Base-by-base conservation (phyloP, 2,113 vertebrate species). In the Jaculus jaculus region DNA sequence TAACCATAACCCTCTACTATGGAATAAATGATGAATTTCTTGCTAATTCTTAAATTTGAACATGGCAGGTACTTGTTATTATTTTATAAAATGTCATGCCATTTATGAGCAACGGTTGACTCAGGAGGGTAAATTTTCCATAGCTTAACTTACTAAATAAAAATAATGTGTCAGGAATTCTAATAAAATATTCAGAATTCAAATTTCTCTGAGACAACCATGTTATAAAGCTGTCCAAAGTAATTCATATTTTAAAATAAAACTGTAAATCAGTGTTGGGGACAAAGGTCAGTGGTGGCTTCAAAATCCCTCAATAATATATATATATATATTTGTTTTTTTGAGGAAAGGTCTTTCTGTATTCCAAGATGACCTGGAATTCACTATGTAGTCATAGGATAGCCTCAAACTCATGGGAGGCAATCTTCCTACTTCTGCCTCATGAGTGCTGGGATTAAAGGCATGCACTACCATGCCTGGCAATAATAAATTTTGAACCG, bases 1-100 rank as follows among this genome's bases (percentile, higher is more conserved):
- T 77, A 94, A 79, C 47, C 85, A 32, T 77, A n/a, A 13, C 32
- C 93, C n/a, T 58, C 87, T 32, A 82, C 24, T 75, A 16, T 54
- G 61, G 79, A 95, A 80, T 88, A 79, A 72, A 84, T 69, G 84
- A 93, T 71, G 42, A 5, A 2, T 93, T 85, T 82, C 18, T 68
- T 51, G 3, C 16, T 60, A 51, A 66, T 73, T 91, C 42, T 95
- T 66, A 84, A 71, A 71, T 90, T 91, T 87, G 37, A 90, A n/a
- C 85, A 73, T 28, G 26, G 39, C 63, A 95, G 32, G 18, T 28
- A 1, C 51, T 37, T 87, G 24, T 54, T 77, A 16, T 84, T 42
- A 75, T 68, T 86, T 92, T 87, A 69, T 90, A 84, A 93, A 87
- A 84, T 80, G 8, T 81, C 12, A 47, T 37, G 20, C 66, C 82